Conservation (phyloP, 2,113 vertebrate species). For the Zosterops lateralis region DNA sequence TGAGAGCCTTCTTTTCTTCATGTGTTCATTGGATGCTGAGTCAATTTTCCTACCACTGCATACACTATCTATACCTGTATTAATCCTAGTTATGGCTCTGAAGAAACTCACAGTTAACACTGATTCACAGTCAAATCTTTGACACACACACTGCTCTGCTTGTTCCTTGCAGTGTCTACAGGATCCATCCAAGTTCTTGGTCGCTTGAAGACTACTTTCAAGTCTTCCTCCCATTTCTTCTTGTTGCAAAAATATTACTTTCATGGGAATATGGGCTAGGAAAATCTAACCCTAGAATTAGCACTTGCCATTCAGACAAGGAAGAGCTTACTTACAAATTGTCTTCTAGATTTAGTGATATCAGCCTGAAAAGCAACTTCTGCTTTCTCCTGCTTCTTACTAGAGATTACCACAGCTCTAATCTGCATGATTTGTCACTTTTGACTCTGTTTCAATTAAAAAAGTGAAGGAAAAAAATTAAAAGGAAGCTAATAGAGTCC, state of each 20-base stretch:
- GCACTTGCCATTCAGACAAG: not conserved
- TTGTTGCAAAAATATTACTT: not conserved
- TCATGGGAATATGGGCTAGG: not conserved
- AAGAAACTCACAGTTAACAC: not conserved
- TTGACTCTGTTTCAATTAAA: not conserved
- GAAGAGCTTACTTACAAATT: not conserved
- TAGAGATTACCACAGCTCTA: not conserved
- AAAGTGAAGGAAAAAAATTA: not conserved
- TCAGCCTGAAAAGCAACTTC: not conserved
- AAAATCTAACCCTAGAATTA: not conserved
- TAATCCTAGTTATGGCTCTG: not conserved
- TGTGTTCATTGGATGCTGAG: fast-evolving
- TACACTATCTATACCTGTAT: fast-evolving
- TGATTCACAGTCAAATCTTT: not conserved
- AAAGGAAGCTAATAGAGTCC: not conserved
- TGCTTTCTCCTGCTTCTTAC: not conserved
- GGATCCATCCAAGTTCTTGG: fast-evolving
- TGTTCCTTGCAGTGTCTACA: not conserved
- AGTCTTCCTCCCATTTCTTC: not conserved
- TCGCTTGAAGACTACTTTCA: not conserved
- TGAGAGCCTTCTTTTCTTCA: not conserved
- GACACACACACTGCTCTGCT: not conserved
- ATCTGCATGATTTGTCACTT: not conserved
- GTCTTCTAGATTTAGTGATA: not conserved
- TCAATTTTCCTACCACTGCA: not conserved